Base-by-base conservation (phyloP, 2,888 invertebrate species). In the Portevinia maculata region DNA sequence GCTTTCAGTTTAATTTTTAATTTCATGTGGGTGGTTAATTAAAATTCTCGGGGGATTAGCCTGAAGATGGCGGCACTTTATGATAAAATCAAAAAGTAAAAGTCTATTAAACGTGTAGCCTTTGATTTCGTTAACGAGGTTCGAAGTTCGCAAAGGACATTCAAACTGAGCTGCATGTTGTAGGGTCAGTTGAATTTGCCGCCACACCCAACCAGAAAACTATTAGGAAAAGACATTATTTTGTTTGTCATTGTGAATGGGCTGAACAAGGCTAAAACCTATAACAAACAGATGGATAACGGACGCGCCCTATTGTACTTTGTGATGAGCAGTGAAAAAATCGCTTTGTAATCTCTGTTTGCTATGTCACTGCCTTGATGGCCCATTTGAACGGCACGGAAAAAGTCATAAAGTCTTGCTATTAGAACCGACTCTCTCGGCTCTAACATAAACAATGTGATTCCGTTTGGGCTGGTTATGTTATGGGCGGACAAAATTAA, bases 51-150 rank as follows among this genome's bases (percentile, higher is more conserved):
- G 13, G n/a, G 37, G 24, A 53, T 34, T 34, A 55, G 13, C 67
- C 24, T 9, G 7, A 34, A 55, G 67, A 67, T 55, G 32, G 24
- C 15, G 21, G 13, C 30, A 30, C 24, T 57, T 28, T 32, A 13
- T 44, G 48, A 28, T 48, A 21, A 34, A 60, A 46, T 60, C 46
- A 60, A 46, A 60, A 13, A 46, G 32, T 13, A 41, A 48, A 57
- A 28, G 46, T 48, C 55, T 39, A 59, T 55, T 46, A 44, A 67
- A 52, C 30, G 39, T 52, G 64, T 55, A 41, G 17, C 39, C 59
- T 70, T 70, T 70, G 57, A 57, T 70, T 70, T 70, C 9, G 50
- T 48, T 59, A 70, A 70, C 57, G 39, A 70, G 57, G 24, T 24
- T 30, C 19, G 8, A 37, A n/a, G 48, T 48, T 28, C 37, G 17